Evolutionary conservation across 2,113 vertebrate species (phyloP).

Genomic region (Osmerus eperlanus): DNA sequence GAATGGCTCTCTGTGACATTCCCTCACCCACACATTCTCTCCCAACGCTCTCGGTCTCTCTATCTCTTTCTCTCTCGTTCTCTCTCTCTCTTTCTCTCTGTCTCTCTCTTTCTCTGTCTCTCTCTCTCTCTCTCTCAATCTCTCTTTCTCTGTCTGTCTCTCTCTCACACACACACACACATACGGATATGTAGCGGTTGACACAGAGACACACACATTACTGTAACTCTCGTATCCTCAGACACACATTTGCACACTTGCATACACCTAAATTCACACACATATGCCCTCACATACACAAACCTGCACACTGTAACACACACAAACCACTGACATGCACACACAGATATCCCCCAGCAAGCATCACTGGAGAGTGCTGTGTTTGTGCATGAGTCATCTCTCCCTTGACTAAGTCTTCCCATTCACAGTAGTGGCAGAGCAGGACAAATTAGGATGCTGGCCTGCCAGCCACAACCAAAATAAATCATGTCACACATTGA

Average conservation of each 20-base stretch:
- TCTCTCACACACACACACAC: neutral
- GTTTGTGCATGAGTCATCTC: conserved; percentile 56
- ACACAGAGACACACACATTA: conserved; percentile 8
- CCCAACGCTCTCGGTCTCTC: neutral
- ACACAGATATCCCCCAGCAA: conserved; percentile 41
- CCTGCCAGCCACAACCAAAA: conserved; percentile 23
- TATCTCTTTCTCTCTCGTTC: neutral
- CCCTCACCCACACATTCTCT: conserved; percentile 53
- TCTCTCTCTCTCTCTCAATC: neutral
- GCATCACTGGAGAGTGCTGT: conserved; percentile 36
- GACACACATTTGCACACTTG: neutral
- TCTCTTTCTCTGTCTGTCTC: neutral
- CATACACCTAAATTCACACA: conserved; percentile 1
- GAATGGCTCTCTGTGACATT: conserved; percentile 49
- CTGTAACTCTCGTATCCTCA: neutral
- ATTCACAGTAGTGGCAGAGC: conserved; percentile 35
- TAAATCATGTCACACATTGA: conserved; percentile 16
- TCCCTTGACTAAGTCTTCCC: conserved; percentile 49
- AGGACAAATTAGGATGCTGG: conserved; percentile 19
- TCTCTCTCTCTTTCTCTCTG: no score
- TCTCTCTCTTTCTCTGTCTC: no score
- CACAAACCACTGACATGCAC: conserved; percentile 16
- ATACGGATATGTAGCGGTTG: neutral
- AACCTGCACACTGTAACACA: conserved; percentile 8
- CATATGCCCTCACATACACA: neutral